Conservation (phyloP, 2,113 vertebrate genomes). For the Trematomus loennbergii region DNA sequence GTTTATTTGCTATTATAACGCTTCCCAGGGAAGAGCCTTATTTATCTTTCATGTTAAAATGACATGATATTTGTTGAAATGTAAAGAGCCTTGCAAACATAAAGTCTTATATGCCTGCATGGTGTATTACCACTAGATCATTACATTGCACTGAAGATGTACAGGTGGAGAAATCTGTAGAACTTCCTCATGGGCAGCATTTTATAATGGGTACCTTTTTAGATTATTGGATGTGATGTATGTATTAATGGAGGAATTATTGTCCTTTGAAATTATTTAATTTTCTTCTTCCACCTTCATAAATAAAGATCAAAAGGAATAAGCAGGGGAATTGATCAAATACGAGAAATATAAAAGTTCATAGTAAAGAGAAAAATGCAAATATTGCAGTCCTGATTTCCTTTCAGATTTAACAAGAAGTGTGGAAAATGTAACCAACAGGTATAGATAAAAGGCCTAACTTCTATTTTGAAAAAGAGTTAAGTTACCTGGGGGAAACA, state of each 20-base stretch:
- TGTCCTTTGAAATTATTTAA: background rate
- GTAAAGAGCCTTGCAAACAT: background rate
- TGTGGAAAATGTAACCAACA: background rate
- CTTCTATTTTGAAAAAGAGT: background rate
- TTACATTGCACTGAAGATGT: background rate
- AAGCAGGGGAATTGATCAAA: background rate
- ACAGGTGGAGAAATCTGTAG: no score
- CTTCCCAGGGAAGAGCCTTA: background rate
- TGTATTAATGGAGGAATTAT: background rate
- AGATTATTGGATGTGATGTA: background rate
- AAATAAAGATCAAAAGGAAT: background rate
- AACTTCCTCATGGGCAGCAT: background rate
- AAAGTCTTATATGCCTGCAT: background rate
- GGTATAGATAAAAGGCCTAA: background rate
- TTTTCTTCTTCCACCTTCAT: background rate
- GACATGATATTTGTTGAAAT: background rate
- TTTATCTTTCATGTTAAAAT: background rate
- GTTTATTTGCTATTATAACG: background rate
- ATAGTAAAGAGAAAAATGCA: background rate
- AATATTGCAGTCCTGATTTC: background rate
- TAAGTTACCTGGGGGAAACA: background rate
- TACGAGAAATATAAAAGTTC: background rate
- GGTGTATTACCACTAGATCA: no score
- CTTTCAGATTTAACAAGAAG: background rate
- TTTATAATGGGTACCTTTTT: slow-evolving; percentile 1